Percentiles rank a stretch among this genome's conserved stretches.
phyloP scores from a whole-genome alignment of 2,797 vertebrate species.

The Merluccius polli region DNA sequence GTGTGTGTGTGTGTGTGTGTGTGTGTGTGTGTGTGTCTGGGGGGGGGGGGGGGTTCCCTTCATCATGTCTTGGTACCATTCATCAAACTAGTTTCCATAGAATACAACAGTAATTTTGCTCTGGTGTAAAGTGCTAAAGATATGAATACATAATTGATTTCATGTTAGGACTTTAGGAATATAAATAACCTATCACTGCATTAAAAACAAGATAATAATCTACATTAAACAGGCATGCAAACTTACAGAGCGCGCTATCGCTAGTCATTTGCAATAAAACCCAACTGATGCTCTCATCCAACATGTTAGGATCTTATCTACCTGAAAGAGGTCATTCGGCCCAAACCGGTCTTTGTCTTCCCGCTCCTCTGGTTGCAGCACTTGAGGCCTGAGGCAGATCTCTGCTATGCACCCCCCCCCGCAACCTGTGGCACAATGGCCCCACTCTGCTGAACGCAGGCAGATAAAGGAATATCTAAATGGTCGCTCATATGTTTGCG shows the following conservation, averaged over 20 bases:
- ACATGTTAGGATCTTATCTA: slow-evolving; percentile 43
- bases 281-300: slow-evolving; percentile 10
- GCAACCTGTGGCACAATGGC: slow-evolving; percentile 62
- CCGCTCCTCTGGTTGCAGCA: slow-evolving; percentile 66
- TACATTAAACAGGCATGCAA: background rate
- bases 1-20: background rate
- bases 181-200: background rate
- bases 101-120: too few species aligned
- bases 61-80: too few species aligned
- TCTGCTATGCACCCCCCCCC: slow-evolving; percentile 33
- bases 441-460: slow-evolving; percentile 57
- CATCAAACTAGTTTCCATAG: too few species aligned
- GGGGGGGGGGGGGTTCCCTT: too few species aligned
- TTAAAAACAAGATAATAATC: background rate
- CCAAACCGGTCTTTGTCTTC: slow-evolving; percentile 37
- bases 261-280: background rate
- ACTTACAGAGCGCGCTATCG: background rate
- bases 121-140: background rate
- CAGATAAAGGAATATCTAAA: slow-evolving; percentile 68
- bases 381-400: slow-evolving; percentile 54
- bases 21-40: background rate
- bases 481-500: slow-evolving; percentile 69
- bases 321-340: slow-evolving; percentile 52
- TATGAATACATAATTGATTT: background rate
- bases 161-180: background rate